Base-by-base conservation (phyloP, 2,888 invertebrate species). In the Acleris literana region DNA sequence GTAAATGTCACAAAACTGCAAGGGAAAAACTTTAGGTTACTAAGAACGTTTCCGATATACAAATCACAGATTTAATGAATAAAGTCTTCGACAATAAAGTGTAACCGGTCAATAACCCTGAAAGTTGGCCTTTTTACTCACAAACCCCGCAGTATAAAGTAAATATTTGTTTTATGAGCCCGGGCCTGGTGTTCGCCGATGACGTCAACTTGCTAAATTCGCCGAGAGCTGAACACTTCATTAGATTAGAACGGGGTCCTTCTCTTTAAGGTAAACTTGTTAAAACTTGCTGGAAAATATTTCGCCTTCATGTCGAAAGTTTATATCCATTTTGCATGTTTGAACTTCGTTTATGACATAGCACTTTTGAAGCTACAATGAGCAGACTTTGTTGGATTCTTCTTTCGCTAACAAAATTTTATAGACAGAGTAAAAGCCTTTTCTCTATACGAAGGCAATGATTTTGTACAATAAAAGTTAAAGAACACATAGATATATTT, bases 131-230 rank as follows among this genome's bases (percentile, higher is more conserved):
- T 17, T 51, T 51, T 56, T 17, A 51, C 55, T 60, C 33, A 22
- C 51, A 25, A 17, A 49, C 48, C 13, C 22, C 54, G 39, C 22
- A 22, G 54, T 54, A 33, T 16, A 54, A 39, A 18, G 20, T 43
- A 43, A 59, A 54, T 43, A 65, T 51, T 65, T 60, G 55, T 44
- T 49, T 60, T 60, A 44, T n/a, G 18, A 49, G 46, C 25, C 22
- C 25, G 53, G 13, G 49, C 49, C 53, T 56, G 51, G 29, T 13
- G 44, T 56, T 44, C 20, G n/a, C 60, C 43, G 54, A 20, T 48
- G 48, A 17, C 22, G 59, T 43, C 18, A 29, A 59, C 18, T 60
- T 55, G 64, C 60, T 7, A 33, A 55, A 60, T 51, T 51, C 9
- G 39, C 56, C 20, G 57, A 20, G 48, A 39, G 64, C 25, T 18